Base-by-base conservation (phyloP, 2,888 invertebrate species). In the Cephonodes hylas region DNA sequence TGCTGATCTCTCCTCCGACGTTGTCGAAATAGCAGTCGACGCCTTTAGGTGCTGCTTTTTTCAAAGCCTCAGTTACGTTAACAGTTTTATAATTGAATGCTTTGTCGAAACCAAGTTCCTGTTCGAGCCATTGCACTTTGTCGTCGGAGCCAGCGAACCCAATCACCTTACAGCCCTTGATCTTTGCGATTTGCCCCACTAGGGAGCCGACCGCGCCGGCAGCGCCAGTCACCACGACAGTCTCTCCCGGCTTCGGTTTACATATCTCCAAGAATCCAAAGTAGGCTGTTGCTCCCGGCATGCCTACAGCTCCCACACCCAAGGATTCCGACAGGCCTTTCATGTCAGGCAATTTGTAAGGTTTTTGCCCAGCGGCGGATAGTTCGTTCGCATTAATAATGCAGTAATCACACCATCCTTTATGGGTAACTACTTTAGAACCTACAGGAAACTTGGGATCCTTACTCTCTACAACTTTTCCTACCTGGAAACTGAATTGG, bases 11-110 rank as follows among this genome's bases (percentile, higher is more conserved):
- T 5, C 95, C 95, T 27, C 95, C 95, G 15, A 95, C 96, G 79
- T 96, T 96, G 76, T 96, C 96, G 77, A 96, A 96, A 76, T 94
- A 96, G 73, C 95, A 95, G 75, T 96, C 96, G 0, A 96, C 85
- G 10, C 95, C 96, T n/a, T 95, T 84, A 0, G 96, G 95, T 2
- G 74, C 74, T 4, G 74, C 75, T 67, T 63, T 45, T 18, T 93
- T 92, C 22, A 96, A 81, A 7, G 92, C 93, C 10, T 94, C 69
- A 68, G 94, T 79, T 18, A 83, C 56, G 42, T 74, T 69, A 4
- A 64, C 89, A 13, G 91, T 94, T 80, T 96, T 96, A 81, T 96
- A 96, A 84, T 96, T 96, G 68, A 95, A 94, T 2, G 93, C 95
- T 70, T 92, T 85, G 77, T 96, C 95, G 74, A 96, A 96, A 13